Conservation (phyloP, 2,888 invertebrate species). For the Rambutsinella grinnellia region DNA sequence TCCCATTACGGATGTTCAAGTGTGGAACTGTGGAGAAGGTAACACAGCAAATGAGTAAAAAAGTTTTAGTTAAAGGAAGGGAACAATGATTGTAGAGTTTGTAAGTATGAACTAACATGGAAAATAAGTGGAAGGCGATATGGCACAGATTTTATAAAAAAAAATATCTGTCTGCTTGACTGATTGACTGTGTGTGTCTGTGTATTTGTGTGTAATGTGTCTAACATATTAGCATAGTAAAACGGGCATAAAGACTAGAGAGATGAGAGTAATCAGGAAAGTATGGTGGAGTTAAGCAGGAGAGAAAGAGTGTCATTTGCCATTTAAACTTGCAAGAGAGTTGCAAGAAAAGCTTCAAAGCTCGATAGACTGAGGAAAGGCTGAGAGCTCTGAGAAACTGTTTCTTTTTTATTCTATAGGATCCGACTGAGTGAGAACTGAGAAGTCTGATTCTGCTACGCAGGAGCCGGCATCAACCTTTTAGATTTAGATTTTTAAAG, state of each 20-base stretch:
- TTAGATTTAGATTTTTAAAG: neutral
- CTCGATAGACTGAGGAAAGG: neutral
- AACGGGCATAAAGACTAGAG: neutral
- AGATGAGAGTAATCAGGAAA: neutral
- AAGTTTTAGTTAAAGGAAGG: neutral
- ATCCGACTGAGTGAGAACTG: constrained; percentile 12
- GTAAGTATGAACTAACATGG: neutral
- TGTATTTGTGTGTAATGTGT: neutral
- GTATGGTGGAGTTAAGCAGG: neutral
- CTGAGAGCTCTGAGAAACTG: constrained; percentile 1
- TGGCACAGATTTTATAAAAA: neutral
- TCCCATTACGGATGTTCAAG: too few species aligned
- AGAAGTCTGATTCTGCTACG: neutral
- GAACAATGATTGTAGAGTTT: too few species aligned
- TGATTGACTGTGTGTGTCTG: neutral
- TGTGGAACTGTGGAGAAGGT: neutral
- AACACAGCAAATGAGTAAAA: neutral
- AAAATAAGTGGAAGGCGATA: neutral
- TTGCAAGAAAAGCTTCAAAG: constrained; percentile 17
- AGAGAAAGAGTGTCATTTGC: constrained; percentile 25
- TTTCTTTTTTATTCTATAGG: constrained; percentile 2
- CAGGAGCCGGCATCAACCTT: neutral
- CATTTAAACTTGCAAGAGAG: constrained; percentile 53
- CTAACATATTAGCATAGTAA: neutral
- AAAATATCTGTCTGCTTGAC: neutral